A percentile compares a stretch with the other conserved stretches of the same genome.
phyloP scores from a whole-genome alignment of 2,113 vertebrate species.

The Brienomyrus brachyistius region DNA sequence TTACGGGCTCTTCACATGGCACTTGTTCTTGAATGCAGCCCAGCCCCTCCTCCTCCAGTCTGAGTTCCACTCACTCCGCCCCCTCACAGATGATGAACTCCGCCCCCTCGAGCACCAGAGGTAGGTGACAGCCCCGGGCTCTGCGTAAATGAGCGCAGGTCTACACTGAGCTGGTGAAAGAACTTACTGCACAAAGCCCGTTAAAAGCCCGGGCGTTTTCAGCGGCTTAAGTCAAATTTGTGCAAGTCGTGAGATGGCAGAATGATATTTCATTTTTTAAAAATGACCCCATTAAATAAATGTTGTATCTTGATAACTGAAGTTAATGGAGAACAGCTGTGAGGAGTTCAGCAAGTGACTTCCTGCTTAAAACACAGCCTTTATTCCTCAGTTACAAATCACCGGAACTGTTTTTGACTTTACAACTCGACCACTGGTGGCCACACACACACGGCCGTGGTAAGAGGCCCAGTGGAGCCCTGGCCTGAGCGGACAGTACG shows the following conservation, averaged over 20 bases:
- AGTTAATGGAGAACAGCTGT: not conserved
- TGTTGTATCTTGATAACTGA: not conserved
- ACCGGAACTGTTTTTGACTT: not conserved
- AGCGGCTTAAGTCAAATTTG: not conserved
- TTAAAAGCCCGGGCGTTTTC: not conserved
- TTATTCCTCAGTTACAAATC: not conserved
- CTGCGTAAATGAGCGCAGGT: slow-evolving; percentile 73
- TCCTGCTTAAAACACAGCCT: not conserved
- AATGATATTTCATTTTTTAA: not conserved
- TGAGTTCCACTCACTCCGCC: slow-evolving; percentile 93
- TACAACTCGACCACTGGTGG: not conserved
- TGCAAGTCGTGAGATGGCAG: not conserved
- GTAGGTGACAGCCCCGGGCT: slow-evolving; percentile 52
- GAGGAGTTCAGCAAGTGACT: not conserved
- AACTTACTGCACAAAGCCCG: not conserved
- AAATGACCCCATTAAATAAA: not conserved
- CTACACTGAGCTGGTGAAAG: not conserved
- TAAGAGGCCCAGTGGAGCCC: not conserved
- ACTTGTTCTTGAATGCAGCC: slow-evolving; percentile 61
- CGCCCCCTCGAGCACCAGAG: slow-evolving; percentile 82
- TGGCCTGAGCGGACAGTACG: not conserved
- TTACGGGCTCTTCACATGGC: slow-evolving; percentile 31
- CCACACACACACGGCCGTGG: not conserved
- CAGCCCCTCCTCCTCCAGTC: slow-evolving; percentile 90
- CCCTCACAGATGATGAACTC: slow-evolving; percentile 93